Evolutionary conservation across 2,797 vertebrate species (phyloP).

Genomic region (Anabacerthia variegaticeps): DNA sequence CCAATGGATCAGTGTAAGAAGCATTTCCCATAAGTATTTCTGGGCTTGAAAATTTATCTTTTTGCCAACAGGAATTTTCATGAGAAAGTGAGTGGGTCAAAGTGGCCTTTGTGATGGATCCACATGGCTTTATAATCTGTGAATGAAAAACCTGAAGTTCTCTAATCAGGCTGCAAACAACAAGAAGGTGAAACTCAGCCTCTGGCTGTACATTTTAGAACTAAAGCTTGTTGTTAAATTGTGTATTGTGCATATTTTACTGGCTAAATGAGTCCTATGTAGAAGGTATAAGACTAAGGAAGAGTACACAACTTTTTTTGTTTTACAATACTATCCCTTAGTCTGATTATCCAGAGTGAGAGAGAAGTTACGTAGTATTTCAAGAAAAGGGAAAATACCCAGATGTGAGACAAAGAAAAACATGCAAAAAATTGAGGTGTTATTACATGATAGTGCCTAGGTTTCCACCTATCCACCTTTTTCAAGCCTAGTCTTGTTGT

Average conservation of each 20-base stretch:
- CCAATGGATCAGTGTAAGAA: not conserved
- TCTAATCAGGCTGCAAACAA: slow-evolving; percentile 40
- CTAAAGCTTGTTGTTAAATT: slow-evolving; percentile 23
- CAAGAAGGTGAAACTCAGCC: not conserved
- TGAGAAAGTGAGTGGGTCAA: not conserved
- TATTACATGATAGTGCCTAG: not conserved
- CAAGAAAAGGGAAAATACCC: not conserved
- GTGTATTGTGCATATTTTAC: not conserved
- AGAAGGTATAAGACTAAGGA: not conserved
- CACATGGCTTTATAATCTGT: not conserved
- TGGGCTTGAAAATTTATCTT: not conserved
- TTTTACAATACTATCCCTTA: not conserved
- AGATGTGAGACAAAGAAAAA: not conserved
- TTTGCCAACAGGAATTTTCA: not conserved
- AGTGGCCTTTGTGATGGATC: not conserved
- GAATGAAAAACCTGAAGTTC: slow-evolving; percentile 1
- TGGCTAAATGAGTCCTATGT: not conserved
- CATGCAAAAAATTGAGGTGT: not conserved
- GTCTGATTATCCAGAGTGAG: not conserved
- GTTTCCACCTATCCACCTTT: not conserved
- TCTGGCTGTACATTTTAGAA: not conserved
- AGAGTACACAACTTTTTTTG: not conserved
- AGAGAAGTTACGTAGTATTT: not conserved
- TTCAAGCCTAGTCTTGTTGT: not conserved
- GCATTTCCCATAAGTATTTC: not conserved